Evolutionary conservation across 2,888 invertebrate genomes (phyloP), one percentile per base, ranked within the genome.

Genomic region (Neoascia interrupta): DNA sequence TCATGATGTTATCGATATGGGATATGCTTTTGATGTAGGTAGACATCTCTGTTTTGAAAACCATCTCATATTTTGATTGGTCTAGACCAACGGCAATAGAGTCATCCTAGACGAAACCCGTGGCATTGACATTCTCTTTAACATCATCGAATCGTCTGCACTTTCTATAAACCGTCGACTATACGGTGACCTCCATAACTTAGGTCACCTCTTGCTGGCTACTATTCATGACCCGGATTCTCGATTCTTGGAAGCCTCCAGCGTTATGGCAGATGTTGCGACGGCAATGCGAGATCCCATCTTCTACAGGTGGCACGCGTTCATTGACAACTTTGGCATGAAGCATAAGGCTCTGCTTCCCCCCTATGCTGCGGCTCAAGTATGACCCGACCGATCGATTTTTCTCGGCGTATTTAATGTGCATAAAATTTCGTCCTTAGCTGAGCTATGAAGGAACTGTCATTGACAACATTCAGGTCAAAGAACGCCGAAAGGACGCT

Each of bases 261-360:
- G 93, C 21, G 92, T 95, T 0, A 95, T 96, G 90, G 95, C 94
- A 0, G 95, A 95, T 84, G 92, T 94, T 2, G 92, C 95, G 0
- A 95, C 95, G 0, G 94, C 95, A 0, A 95, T 96, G 95, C 91
- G 96, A 47, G 96, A 96, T 87, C 96, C 96, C 0, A 90, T 94
- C 76, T 96, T 96, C 90, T 96, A 95, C 89, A 92, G 95, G 84
- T 95, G 94, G 94, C 96, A 96, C 84, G 92, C 93, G 0, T 94
- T 92, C 86, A 90, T 96, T 45, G 94, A 96, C 83, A 91, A 92
- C 76, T 87, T 94, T 23, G 96, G 95, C 90, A 92, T 93, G 82
- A 92, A 91, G 81, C 92, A 92, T 87, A 96, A 96, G 86, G 87
- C 89, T 4, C 90, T 90, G 4, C 84, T 94, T 39, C 89, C 91